Base-by-base conservation (phyloP, 2,797 vertebrate genomes). In the Gallinago solitaria region DNA sequence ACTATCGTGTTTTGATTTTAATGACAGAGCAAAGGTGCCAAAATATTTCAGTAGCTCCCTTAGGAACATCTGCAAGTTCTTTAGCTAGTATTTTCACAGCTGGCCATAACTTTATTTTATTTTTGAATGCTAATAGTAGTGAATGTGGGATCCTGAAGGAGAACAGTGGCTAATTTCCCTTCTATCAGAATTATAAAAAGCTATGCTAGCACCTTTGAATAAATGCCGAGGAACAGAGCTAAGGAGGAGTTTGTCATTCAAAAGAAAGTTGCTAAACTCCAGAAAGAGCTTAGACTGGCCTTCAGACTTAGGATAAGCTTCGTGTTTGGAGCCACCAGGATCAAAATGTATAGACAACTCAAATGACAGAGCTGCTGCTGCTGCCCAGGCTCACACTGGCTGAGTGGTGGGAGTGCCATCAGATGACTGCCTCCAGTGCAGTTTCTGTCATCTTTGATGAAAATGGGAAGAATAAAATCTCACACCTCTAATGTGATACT, bases 31-130 rank as follows among this genome's bases (percentile, higher is more conserved):
- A 86, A 96, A 96, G 59, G 86, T 96, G 93, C 91, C 96, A 97
- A 93, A 95, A 94, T 93, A 96, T 96, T 95, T 94, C 95, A 95
- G 96, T 95, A 96, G 96, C 91, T 95, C 95, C 93, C 94, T 48
- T 41, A 59, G 90, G 95, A 96, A 95, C 89, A 96, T 95, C 94
- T 96, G 92, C 91, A 96, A 92, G 79, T 95, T 95, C 91, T 97
- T 95, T 92, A 93, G 91, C 65, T 63, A 68, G 77, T 95, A 92
- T 96, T 97, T 96, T 95, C 87, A 92, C 93, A 97, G 94, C 96
- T 96, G 96, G 79, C 17, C 41, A 37, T 88, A 95, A 82, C 85
- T 89, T 90, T 63, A 61, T 91, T 93, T 91, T 87, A 68, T 79
- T 92, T 95, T 91, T 83, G 75, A 93, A 93, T 75, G 75, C 63